Percentiles rank a stretch among this genome's conserved stretches.
These are phyloP conservation scores for Lepus oiostolus DNA, from an alignment of 2,797 vertebrate genomes.

Conservation along the genomic window DNA sequence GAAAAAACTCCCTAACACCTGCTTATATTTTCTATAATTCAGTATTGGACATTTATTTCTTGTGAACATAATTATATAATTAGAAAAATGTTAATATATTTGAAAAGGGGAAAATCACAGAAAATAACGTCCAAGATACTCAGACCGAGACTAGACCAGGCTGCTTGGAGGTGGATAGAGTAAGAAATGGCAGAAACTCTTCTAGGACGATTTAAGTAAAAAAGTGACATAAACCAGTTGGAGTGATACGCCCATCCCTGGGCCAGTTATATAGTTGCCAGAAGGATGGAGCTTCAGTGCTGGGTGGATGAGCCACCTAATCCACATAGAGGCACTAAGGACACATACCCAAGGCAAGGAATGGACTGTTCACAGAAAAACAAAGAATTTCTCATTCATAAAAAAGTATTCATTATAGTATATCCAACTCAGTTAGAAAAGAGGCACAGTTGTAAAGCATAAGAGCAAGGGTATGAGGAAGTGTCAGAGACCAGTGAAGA, in stretches of 20 bases:
- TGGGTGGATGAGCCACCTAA: neutral
- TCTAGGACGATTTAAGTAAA: neutral
- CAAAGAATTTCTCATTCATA: neutral
- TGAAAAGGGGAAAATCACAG: neutral
- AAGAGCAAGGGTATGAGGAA: neutral
- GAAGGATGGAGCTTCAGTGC: neutral
- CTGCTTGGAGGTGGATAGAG: neutral
- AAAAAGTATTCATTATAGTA: neutral
- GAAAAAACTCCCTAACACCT: neutral
- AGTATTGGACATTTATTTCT: constrained; percentile 29
- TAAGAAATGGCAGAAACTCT: neutral
- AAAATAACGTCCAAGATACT: constrained; percentile 17
- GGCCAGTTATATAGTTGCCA: neutral
- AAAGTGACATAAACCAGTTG: neutral
- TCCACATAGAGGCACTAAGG: neutral
- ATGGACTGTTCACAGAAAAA: neutral
- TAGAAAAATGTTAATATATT: neutral
- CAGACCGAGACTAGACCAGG: neutral
- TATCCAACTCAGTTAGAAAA: neutral
- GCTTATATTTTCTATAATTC: constrained; percentile 7
- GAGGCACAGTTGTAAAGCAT: neutral
- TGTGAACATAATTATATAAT: neutral
- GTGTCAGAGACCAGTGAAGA: neutral
- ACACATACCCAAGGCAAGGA: neutral
- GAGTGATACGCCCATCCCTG: neutral